Conservation (phyloP, 2,797 vertebrate species). For the Eurystomus glaucurus region DNA sequence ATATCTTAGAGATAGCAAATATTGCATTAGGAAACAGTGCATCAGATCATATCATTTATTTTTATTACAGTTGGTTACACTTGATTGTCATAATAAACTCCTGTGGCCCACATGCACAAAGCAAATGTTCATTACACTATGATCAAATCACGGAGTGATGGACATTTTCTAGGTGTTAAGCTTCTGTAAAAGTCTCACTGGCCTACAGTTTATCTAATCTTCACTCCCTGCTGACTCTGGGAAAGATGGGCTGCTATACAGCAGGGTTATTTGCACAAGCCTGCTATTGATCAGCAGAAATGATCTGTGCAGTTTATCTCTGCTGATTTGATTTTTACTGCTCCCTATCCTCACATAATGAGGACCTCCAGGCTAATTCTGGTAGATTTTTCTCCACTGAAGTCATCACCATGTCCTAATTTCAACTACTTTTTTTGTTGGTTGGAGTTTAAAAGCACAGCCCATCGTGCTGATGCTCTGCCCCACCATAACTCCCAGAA, state of each 20-base stretch:
- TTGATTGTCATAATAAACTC: background rate
- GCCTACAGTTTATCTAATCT: constrained; percentile 8
- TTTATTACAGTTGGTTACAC: background rate
- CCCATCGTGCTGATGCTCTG: background rate
- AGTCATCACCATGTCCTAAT: constrained; percentile 46
- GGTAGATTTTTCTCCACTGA: constrained; percentile 35
- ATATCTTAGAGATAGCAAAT: background rate
- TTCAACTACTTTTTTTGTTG: background rate
- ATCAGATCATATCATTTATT: background rate
- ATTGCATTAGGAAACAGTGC: background rate
- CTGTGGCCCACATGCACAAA: background rate
- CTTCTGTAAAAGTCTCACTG: background rate
- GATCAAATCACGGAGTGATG: background rate
- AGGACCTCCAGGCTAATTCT: constrained; percentile 27
- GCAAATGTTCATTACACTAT: background rate
- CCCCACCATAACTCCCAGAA: background rate
- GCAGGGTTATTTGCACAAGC: constrained; percentile 29
- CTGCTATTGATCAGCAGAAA: constrained; percentile 56
- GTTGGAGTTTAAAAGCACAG: background rate
- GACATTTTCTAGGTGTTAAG: background rate
- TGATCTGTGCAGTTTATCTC: constrained; percentile 38
- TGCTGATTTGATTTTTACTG: constrained; percentile 57
- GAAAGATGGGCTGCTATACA: background rate
- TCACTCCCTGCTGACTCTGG: background rate
- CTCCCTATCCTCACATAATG: background rate